Evolutionary conservation across 2,797 vertebrate species (phyloP).

Genomic region (Staurois parvus): DNA sequence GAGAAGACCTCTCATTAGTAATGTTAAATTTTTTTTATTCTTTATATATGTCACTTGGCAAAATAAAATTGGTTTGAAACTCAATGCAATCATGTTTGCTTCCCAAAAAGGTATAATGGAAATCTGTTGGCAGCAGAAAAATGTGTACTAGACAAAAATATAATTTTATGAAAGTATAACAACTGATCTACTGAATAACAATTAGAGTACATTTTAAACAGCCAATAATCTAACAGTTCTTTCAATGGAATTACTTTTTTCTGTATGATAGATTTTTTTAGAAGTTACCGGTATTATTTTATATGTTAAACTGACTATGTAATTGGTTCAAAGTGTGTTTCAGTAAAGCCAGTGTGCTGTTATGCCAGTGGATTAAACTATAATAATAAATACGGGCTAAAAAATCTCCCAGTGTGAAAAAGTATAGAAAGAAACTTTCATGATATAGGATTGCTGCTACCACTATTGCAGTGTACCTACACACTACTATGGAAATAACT

Average conservation of each 20-base stretch:
- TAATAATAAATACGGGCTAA: no score
- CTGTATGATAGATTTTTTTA: no score
- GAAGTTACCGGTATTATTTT: no score
- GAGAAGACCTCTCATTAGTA: conserved; percentile 42
- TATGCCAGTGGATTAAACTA: no score
- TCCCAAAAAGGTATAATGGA: neutral
- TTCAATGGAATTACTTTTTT: neutral
- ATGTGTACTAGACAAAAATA: neutral
- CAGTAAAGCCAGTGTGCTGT: no score
- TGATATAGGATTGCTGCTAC: no score
- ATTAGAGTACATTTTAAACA: conserved; percentile 11
- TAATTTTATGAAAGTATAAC: conserved; percentile 77
- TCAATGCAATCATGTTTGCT: neutral
- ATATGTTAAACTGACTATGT: no score
- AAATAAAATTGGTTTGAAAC: conserved; percentile 34
- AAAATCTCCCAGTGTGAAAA: no score
- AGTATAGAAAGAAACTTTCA: no score
- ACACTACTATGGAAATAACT: no score
- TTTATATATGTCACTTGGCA: neutral
- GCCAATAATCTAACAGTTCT: neutral
- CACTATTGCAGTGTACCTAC: no score
- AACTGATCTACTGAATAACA: neutral
- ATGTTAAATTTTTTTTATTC: conserved; percentile 63
- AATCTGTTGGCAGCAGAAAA: neutral
- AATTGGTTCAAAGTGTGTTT: no score